A percentile compares a stretch with the other conserved stretches of the same genome.
Conservation (phyloP, 2,888 invertebrate genomes). For the Tortrix viridana region DNA sequence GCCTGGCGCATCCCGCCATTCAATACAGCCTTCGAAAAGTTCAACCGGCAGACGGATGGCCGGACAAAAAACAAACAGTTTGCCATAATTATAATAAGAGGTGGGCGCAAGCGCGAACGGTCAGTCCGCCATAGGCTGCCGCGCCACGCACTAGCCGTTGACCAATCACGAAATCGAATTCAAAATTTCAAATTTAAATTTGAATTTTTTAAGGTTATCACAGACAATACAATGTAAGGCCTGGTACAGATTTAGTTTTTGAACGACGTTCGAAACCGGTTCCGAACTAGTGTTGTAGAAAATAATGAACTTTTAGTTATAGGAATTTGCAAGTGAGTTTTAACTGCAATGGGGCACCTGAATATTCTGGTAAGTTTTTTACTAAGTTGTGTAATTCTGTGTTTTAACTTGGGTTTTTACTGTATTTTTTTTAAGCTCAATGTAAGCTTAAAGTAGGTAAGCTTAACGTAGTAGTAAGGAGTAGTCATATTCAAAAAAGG, state of each 20-base stretch:
- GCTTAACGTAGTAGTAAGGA: too few relatives aligned
- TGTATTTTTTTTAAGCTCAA: not conserved
- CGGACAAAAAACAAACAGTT: constrained; percentile 72
- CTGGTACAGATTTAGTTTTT: constrained; percentile 38
- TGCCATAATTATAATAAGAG: constrained; percentile 78
- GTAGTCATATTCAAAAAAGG: too few relatives aligned
- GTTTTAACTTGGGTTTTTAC: not conserved
- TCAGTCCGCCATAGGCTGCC: constrained; percentile 65
- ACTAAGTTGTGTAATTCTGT: too few relatives aligned
- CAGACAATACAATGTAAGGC: constrained; percentile 47
- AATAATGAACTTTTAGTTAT: constrained; percentile 58
- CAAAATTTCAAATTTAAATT: constrained; percentile 41
- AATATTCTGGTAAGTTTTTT: constrained; percentile 53
- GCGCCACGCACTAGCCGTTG: constrained; percentile 51
- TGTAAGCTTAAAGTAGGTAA: too few relatives aligned
- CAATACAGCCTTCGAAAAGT: constrained; percentile 61
- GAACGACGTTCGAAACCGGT: constrained; percentile 50
- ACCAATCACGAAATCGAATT: constrained; percentile 38
- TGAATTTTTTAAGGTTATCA: constrained; percentile 28
- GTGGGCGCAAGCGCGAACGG: constrained; percentile 60
- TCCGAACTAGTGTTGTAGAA: constrained; percentile 56
- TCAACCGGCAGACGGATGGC: constrained; percentile 53
- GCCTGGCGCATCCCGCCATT: not conserved
- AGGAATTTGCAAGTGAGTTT: constrained; percentile 23
- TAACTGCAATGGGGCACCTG: constrained; percentile 51